Evolutionary conservation across 2,797 vertebrate genomes (phyloP).

Genomic region (Cyprinella venusta): DNA sequence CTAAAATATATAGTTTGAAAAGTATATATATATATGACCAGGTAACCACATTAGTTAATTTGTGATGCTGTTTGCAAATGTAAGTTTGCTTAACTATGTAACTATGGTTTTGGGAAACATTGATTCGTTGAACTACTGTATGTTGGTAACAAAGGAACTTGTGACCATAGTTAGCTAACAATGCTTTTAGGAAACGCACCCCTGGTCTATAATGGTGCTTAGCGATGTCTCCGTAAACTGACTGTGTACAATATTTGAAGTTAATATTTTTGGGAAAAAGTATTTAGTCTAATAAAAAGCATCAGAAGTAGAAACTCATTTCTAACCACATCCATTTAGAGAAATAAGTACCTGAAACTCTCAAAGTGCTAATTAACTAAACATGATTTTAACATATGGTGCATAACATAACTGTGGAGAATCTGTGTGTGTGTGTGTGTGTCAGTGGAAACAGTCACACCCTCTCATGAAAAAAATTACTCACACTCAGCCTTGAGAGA

Average conservation of each 20-base stretch:
- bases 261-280: neutral
- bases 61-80: too few species aligned
- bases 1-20: too few species aligned
- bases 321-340: conserved; percentile 43
- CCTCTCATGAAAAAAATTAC: conserved; percentile 40
- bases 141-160: too few species aligned
- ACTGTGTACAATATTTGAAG: neutral
- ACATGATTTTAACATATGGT: conserved; percentile 56
- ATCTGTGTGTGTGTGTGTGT: conserved; percentile 27
- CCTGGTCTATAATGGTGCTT: too few species aligned
- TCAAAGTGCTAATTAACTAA: conserved; percentile 62
- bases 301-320: neutral
- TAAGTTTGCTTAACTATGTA: too few species aligned
- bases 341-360: conserved; percentile 46
- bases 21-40: too few species aligned
- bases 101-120: too few species aligned
- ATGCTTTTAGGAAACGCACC: too few species aligned
- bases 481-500: conserved; percentile 37
- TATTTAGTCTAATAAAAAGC: neutral
- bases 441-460: conserved; percentile 35
- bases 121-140: too few species aligned
- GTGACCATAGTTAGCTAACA: too few species aligned
- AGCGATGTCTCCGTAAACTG: too few species aligned
- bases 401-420: conserved; percentile 46
- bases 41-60: too few species aligned